Base-by-base conservation (phyloP, 2,113 vertebrate species). In the Centropus bengalensis region DNA sequence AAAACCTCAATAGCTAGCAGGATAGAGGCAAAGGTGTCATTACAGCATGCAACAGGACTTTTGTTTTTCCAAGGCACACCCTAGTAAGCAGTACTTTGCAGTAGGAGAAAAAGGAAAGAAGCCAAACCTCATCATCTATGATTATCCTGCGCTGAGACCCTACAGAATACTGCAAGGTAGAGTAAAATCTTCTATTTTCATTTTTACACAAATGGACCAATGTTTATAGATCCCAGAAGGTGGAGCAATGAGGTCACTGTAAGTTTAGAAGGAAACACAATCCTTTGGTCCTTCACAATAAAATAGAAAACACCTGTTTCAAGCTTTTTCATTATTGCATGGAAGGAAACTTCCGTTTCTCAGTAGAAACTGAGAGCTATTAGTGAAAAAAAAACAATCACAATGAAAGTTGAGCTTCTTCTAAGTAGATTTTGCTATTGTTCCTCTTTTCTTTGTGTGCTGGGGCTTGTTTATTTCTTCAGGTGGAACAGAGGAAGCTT, bases 81-180 rank as follows among this genome's bases (percentile, higher is more conserved):
- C 99, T 28, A 89, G 93, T 80, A 98, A 97, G 97, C 95, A 96
- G 49, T 98, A 98, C 95, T 98, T 99, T 93, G 97, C 96, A 55
- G 98, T 99, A 73, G 99, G 98, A 96, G 99, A 99, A 95, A 99
- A 99, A 89, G 99, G 99, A 85, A 81, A 74, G 82, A 97, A 96
- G 42, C 99, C 99, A 59, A 85, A 98, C 77, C 98, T 99, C 92
- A 97, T 99, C 17, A 93, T 99, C 86, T 99, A 99, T n/a, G 97
- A 99, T 59, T 99, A 98, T 86, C 98, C 99, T 71, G 98, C 98
- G 4, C 84, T 99, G 94, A 97, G 51, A 36, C 98, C 98, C 12
- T 98, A 98, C 95, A 98, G 98, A 91, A 97, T 99, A 81, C 97
- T 99, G 47, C 97, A 82, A 98, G 99, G 99, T 99, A 92, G 71